Base-by-base conservation (phyloP, 2,113 vertebrate species). In the Drymodes brunneopygia region DNA sequence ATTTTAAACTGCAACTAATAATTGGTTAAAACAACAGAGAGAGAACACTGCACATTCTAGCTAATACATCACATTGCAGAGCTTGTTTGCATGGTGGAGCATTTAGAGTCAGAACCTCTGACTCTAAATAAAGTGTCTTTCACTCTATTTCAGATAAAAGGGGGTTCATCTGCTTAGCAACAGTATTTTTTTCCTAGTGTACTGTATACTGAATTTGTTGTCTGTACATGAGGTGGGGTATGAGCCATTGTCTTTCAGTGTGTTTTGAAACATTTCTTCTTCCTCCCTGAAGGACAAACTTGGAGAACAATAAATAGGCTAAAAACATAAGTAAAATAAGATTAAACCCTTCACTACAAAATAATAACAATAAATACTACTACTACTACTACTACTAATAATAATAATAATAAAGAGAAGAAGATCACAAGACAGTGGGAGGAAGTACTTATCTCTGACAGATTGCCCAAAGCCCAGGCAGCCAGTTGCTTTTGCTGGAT, bases 311-410 rank as follows among this genome's bases (percentile, higher is more conserved):
- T 61, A 67, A 72, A 22, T 42, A 85, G 50, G 11, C 47, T 50
- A 20, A 86, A 64, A 90, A 44, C 12, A 5, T 22, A 24, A 61
- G 15, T 42, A 47, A 42, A 61, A 24, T 23, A 48, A 51, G 7
- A 38, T 64, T 44, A 73, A 86, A 31, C 10, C 6, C 12, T 48
- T 12, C 20, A 16, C 33, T 44, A 27, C 18, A 50, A 74, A 93
- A 24, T 48, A 74, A 54, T 15, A 38, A 20, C 36, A 56, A 44
- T 40, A 60, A 60, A 20, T 5, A 67, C 11, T 64, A 15, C 10
- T 35, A 42, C 1, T n/a, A n/a, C n/a, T n/a, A n/a, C n/a, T n/a
- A 42, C 1, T 35, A 60, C 0, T 58, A 19, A 0, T 22, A 60
- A 0, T 22, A 60, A 6, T 48, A 71, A 19, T 31, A n/a, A 40